phyloP scores from a whole-genome alignment of 2,113 vertebrate species.

The Nyctereutes procyonoides region DNA sequence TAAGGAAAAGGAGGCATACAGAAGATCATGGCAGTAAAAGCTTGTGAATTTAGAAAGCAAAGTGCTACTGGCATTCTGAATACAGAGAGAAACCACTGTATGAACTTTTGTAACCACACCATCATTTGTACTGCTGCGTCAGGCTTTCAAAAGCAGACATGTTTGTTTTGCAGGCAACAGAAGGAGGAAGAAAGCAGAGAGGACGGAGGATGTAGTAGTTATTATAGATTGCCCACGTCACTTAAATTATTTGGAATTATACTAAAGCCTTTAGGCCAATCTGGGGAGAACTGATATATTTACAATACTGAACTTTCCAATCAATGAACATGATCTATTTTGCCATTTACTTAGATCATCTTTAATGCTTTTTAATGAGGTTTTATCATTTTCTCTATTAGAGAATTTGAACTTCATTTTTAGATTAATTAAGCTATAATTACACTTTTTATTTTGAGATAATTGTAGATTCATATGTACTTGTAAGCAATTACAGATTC shows the following conservation, averaged over 20 bases:
- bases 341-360: constrained; percentile 8
- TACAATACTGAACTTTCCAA: background rate
- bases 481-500: constrained; percentile 38
- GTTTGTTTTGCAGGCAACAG: background rate
- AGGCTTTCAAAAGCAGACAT: constrained; percentile 1
- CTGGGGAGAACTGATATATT: background rate
- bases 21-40: constrained; percentile 15
- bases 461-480: background rate
- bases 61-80: background rate
- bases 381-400: constrained; percentile 6
- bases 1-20: background rate
- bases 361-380: constrained; percentile 8
- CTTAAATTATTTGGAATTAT: background rate
- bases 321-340: background rate
- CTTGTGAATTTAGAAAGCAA: background rate
- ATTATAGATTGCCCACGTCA: background rate
- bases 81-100: background rate
- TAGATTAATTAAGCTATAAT: background rate
- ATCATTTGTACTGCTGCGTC: constrained; percentile 15
- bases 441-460: background rate
- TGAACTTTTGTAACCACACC: background rate
- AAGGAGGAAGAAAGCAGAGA: background rate
- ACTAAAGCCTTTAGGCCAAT: background rate
- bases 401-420: background rate
- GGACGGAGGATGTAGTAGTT: background rate